Conservation (phyloP, 1,140 invertebrate genomes). For the Listronotus bonariensis region DNA sequence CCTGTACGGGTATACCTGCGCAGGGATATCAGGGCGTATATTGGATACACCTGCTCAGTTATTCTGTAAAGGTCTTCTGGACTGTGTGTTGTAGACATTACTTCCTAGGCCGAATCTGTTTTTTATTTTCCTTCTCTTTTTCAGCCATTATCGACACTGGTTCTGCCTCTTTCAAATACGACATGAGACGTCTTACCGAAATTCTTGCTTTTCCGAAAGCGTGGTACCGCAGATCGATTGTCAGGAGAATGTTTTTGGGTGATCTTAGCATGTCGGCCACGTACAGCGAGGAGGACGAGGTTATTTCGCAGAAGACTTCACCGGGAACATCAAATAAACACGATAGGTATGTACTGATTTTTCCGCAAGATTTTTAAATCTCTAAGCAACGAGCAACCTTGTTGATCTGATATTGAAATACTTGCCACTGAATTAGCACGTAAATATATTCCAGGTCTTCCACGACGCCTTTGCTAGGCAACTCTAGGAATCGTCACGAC, state of each 20-base stretch:
- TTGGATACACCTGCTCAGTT: too few species aligned
- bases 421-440: not conserved
- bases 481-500: constrained; percentile 24
- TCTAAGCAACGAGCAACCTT: too few species aligned
- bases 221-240: constrained; percentile 94
- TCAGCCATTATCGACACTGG: constrained; percentile 93
- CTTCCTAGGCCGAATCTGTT: constrained; percentile 14
- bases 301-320: constrained; percentile 38
- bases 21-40: too few species aligned
- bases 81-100: too few species aligned
- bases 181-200: constrained; percentile 96
- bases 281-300: constrained; percentile 50
- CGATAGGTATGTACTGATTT: constrained; percentile 33
- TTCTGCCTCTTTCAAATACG: constrained; percentile 98
- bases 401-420: too few species aligned
- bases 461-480: constrained; percentile 26
- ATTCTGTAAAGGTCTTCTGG: too few species aligned
- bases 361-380: too few species aligned
- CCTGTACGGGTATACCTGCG: too few species aligned
- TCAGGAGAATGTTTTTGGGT: constrained; percentile 89
- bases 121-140: too few species aligned
- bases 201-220: constrained; percentile 98
- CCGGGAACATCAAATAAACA: constrained; percentile 44
- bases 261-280: constrained; percentile 70
- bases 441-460: constrained; percentile 17